A percentile compares a stretch with the other conserved stretches of the same genome.
Evolutionary conservation across 2,888 invertebrate genomes (phyloP).

Genomic region (Ectropis crepuscularia): DNA sequence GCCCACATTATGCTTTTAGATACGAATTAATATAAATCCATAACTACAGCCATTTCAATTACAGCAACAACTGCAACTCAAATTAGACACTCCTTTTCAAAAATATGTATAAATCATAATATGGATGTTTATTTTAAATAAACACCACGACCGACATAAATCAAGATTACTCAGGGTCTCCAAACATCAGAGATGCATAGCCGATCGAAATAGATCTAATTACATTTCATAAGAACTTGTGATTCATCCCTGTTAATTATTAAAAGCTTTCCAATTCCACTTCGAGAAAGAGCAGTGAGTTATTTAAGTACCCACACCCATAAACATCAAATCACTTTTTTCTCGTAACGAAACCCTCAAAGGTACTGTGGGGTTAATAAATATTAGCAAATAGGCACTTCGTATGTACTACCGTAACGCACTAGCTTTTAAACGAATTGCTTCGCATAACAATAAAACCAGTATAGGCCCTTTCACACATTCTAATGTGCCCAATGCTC

Average conservation of each 20-base stretch:
- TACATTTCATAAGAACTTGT: slow-evolving; percentile 43
- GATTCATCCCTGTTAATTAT: slow-evolving; percentile 32
- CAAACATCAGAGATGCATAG: slow-evolving; percentile 55
- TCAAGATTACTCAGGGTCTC: slow-evolving; percentile 61
- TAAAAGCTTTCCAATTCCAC: slow-evolving; percentile 31
- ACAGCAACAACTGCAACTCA: slow-evolving; percentile 48
- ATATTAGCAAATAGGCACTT: slow-evolving; percentile 82
- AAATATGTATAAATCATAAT: slow-evolving; percentile 29
- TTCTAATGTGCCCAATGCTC: slow-evolving; percentile 81
- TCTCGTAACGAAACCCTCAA: slow-evolving; percentile 55
- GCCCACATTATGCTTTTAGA: slow-evolving; percentile 67
- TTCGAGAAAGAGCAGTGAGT: slow-evolving; percentile 33
- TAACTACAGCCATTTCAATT: slow-evolving; percentile 70
- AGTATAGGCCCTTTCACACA: slow-evolving; percentile 81
- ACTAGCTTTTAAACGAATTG: slow-evolving; percentile 84
- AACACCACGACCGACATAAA: slow-evolving; percentile 51
- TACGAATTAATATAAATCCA: slow-evolving; percentile 64
- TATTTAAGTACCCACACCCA: slow-evolving; percentile 48
- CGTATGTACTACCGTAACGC: slow-evolving; percentile 75
- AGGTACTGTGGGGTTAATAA: slow-evolving; percentile 68
- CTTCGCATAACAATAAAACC: slow-evolving; percentile 83
- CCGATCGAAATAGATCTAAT: slow-evolving; percentile 51
- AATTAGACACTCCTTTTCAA: slow-evolving; percentile 42
- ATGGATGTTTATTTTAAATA: slow-evolving; percentile 47
- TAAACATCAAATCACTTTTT: slow-evolving; percentile 63